Base-by-base conservation (phyloP, 2,113 vertebrate species). In the Rhynchomys soricoides region DNA sequence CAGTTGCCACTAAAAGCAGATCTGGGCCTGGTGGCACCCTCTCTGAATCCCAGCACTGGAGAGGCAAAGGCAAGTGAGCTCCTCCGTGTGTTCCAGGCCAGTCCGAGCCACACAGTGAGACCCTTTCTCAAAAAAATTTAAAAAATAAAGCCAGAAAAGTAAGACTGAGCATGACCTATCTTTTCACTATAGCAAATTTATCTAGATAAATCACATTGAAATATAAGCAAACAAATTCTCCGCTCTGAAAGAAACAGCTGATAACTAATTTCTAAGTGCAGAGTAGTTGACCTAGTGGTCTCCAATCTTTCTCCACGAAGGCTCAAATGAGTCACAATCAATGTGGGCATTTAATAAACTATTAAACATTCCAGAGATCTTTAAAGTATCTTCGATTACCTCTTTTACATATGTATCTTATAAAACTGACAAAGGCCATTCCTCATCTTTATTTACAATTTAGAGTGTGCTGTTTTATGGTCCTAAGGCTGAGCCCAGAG, bases 1-100 rank as follows among this genome's bases (percentile, higher is more conserved):
- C 4, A 21, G 90, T 16, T 95, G 68, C 96, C 92, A 87, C 75
- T 50, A 48, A 92, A 34, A 96, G 96, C 59, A 34, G 95, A n/a
- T n/a, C 78, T 3, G 11, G 78, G 19, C 13, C 10, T 13, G 12
- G 19, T n/a, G 50, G 34, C 52, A 34, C 19, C 21, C 21, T 13
- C 34, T 10, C 24, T 6, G 13, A 57, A 13, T 26, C 50, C 45
- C 15, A 34, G 50, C 21, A 34, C 40, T 45, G 5, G 37, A 21
- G 19, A 37, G 31, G 16, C 74, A 48, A 7, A 78, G 75, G 29
- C 45, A 81, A 37, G 13, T 24, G 11, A 24, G 21, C 55, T 52
- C 31, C 52, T 79, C 78, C 55, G 17, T 79, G 78, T n/a, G 50
- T 81, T 55, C 21, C 78, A 55, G 37, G 50, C 17, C 48, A 55